Conservation (phyloP, 2,113 vertebrate species). For the Calidris pugnax region DNA sequence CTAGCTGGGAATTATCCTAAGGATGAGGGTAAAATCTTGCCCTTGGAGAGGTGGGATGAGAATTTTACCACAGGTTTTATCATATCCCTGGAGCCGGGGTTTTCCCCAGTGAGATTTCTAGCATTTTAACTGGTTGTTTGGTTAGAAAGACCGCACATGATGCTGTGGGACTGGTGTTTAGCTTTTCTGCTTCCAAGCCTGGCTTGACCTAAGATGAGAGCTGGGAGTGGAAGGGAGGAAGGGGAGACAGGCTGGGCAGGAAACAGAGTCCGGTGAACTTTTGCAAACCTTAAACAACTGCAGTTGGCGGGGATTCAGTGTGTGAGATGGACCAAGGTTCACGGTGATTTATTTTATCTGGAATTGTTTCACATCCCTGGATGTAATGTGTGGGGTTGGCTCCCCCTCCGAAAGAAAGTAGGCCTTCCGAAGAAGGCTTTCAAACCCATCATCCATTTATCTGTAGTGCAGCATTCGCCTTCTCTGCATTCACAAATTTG, state of each 20-base stretch:
- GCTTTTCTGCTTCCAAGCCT: constrained; percentile 32
- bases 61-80: not conserved
- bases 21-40: not conserved
- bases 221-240: constrained; percentile 23
- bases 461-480: constrained; percentile 3
- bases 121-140: not conserved
- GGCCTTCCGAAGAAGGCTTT: constrained; percentile 14
- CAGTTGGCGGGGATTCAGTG: constrained; percentile 36
- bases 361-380: constrained; percentile 27
- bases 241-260: constrained; percentile 45
- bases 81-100: not conserved
- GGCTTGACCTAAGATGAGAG: not conserved
- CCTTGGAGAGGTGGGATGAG: not conserved
- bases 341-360: constrained; percentile 51
- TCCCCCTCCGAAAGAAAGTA: not conserved
- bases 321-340: constrained; percentile 19
- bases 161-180: not conserved
- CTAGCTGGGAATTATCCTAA: not conserved
- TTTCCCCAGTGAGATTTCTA: not conserved
- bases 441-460: not conserved
- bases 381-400: constrained; percentile 7
- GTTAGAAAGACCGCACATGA: constrained; percentile 22
- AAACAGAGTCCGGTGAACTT: constrained; percentile 59
- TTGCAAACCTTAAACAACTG: constrained; percentile 52
- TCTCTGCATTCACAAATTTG: constrained; percentile 41